Evolutionary conservation across 2,888 invertebrate species (phyloP), one percentile per base, ranked within the genome.

Genomic region (Lasioglossum villosulum): DNA sequence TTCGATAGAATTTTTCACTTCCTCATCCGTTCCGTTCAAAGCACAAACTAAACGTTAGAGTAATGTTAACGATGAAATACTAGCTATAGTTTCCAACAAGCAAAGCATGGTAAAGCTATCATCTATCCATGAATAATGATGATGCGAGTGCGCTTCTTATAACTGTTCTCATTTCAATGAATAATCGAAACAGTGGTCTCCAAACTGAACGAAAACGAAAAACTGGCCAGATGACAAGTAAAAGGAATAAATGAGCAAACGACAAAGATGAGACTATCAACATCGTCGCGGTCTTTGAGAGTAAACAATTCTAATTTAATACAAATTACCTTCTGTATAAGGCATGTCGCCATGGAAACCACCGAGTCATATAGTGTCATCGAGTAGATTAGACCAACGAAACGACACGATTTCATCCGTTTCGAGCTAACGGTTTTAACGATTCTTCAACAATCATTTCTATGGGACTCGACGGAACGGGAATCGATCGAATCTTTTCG

Each of bases 141-240:
- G 52, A 63, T 59, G 59, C 59, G 59, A 63, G 56, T 66, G 52
- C 48, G 37, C 3, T 45, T 48, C 39, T 75, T 72, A 52, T 19
- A 59, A 23, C 39, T n/a, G 37, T 30, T 68, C 5, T 68, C 16
- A n/a, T 16, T 75, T 19, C 75, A 84, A 78, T 76, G 68, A 87
- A 68, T 68, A 73, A 79, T 85, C 84, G 89, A 83, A 89, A 89
- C 83, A 89, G 89, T 89, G 88, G 89, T 89, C 87, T 89, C 88
- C 89, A 89, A 89, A 89, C 80, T 78, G 83, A 89, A 89, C 82
- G 80, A 84, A 84, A 86, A 83, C 78, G 68, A 78, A 82, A 76
- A 73, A 83, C 30, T 68, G 66, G 74, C 42, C 82, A 23, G 63
- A 76, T 48, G 74, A 83, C 34, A 56, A 75, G 66, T n/a, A 37